A percentile compares a stretch with the other conserved stretches of the same genome.
These are phyloP conservation scores for Calidris pugnax DNA, from an alignment of 2,113 vertebrate species.

Conservation along the genomic window DNA sequence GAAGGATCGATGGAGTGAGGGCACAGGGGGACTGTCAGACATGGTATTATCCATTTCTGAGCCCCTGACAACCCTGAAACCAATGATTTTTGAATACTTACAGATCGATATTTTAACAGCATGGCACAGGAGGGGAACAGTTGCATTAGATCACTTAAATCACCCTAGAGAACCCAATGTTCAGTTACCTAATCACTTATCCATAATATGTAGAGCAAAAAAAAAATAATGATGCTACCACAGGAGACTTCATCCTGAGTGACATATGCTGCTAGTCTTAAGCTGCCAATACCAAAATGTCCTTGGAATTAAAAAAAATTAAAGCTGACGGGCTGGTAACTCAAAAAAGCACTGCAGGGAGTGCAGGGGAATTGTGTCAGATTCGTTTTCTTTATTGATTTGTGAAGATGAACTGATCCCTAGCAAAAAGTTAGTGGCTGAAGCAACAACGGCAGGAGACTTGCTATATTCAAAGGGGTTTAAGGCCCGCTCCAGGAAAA, in stretches of 20 bases:
- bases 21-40: not conserved
- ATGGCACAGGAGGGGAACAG: not conserved
- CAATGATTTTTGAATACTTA: not conserved
- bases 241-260: not conserved
- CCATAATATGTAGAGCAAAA: not conserved
- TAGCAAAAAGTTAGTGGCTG: not conserved
- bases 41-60: not conserved
- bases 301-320: not conserved
- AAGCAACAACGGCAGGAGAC: not conserved
- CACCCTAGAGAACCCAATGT: not conserved
- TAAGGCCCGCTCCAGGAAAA: not conserved
- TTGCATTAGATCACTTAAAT: not conserved
- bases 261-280: not conserved
- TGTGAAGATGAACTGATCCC: not conserved
- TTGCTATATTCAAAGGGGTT: not conserved
- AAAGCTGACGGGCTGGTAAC: not conserved
- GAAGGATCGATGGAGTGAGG: not conserved
- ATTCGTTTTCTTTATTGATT: not conserved
- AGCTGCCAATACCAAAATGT: not conserved
- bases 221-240: not conserved
- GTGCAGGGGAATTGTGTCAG: not conserved
- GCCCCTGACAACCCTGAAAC: not conserved
- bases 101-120: not conserved
- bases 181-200: not conserved
- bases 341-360: not conserved